Evolutionary conservation across 2,888 invertebrate genomes (phyloP).

Genomic region (Drosophila engyochracea): DNA sequence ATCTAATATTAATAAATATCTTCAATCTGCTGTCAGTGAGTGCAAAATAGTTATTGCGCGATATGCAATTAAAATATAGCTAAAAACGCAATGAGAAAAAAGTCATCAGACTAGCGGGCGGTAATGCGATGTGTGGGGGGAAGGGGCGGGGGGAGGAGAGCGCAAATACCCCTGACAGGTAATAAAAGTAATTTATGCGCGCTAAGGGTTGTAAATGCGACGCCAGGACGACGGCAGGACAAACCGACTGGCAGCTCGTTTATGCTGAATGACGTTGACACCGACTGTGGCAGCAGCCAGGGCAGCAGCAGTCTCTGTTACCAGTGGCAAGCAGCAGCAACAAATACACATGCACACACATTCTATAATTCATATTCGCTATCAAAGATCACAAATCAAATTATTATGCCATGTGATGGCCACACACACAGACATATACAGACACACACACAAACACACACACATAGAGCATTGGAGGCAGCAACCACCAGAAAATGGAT

Average conservation of each 20-base stretch:
- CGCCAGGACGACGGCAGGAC: slow-evolving; percentile 43
- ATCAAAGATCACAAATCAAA: slow-evolving; percentile 85
- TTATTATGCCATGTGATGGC: slow-evolving; percentile 83
- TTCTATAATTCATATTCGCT: slow-evolving; percentile 83
- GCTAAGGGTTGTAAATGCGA: slow-evolving; percentile 82
- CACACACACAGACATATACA: slow-evolving; percentile 37
- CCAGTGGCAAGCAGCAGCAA: slow-evolving; percentile 7
- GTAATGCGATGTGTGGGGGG: neutral
- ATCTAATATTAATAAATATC: slow-evolving; percentile 83
- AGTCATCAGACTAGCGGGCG: slow-evolving; percentile 8
- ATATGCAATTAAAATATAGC: slow-evolving; percentile 84
- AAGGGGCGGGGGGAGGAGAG: slow-evolving; percentile 17
- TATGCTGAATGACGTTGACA: slow-evolving; percentile 81
- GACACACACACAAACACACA: slow-evolving; percentile 1
- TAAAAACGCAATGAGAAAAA: slow-evolving; percentile 74
- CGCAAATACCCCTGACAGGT: slow-evolving; percentile 83
- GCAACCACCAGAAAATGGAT: slow-evolving; percentile 44
- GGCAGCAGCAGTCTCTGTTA: slow-evolving; percentile 5
- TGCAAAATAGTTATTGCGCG: slow-evolving; percentile 82
- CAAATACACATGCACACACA: slow-evolving; percentile 46
- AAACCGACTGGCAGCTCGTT: slow-evolving; percentile 66
- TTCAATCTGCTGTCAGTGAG: slow-evolving; percentile 80
- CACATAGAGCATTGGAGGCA: slow-evolving; percentile 16
- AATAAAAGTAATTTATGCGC: slow-evolving; percentile 84
- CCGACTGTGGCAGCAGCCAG: slow-evolving; percentile 47